Percentiles rank a stretch among this genome's conserved stretches.
Evolutionary conservation across 2,113 vertebrate species (phyloP).

Genomic region (Caranx melampygus): DNA sequence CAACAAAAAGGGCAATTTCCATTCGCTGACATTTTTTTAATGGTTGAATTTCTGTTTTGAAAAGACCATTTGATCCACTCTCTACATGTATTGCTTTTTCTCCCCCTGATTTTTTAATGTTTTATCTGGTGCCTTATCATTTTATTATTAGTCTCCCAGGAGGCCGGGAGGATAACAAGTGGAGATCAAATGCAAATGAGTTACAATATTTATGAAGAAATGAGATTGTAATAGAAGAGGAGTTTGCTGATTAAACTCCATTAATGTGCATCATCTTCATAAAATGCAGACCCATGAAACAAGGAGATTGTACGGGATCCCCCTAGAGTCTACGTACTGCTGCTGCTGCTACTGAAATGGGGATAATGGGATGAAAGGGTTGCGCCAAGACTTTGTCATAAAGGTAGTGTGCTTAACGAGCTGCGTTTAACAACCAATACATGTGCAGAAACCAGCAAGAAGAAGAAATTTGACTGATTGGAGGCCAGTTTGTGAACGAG

Average conservation of each 20-base stretch:
- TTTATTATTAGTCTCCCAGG: conserved; percentile 10
- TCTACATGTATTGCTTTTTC: not conserved
- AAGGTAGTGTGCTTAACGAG: not conserved
- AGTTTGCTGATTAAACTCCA: conserved; percentile 20
- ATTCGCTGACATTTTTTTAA: not conserved
- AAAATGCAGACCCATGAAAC: conserved; percentile 2
- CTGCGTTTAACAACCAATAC: not conserved
- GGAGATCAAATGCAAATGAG: conserved; percentile 30
- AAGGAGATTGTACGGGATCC: not conserved
- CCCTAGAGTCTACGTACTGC: not conserved
- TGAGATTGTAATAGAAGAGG: conserved; percentile 15
- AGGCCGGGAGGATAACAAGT: not conserved
- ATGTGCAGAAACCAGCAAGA: too few species aligned
- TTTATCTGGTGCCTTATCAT: not conserved
- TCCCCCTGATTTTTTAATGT: not conserved
- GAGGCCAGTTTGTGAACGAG: not conserved
- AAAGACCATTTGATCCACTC: not conserved
- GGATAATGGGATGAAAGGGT: not conserved
- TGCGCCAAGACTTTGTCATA: not conserved
- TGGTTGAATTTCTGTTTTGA: not conserved
- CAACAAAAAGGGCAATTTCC: not conserved
- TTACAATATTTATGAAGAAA: conserved; percentile 9
- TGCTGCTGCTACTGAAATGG: not conserved
- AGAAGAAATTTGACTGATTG: not conserved
- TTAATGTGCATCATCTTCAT: conserved; percentile 23